Evolutionary conservation across 2,888 invertebrate genomes (phyloP), one percentile per base, ranked within the genome.

Genomic region (Seira ritae): DNA sequence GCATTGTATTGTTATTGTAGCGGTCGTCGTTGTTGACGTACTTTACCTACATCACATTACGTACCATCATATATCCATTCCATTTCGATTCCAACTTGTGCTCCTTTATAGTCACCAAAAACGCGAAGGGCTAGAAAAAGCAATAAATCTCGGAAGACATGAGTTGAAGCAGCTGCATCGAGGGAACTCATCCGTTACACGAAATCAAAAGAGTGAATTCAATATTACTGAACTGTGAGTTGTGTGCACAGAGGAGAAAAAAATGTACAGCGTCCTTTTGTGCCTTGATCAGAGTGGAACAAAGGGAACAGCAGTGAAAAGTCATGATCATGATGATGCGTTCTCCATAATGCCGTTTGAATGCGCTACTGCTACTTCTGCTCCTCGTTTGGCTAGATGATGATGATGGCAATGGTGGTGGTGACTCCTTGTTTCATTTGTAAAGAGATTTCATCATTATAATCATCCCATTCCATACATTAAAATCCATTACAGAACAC

Each of bases 131-230:
- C 81, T 76, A 81, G 81, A 76, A 81, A n/a, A 81, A 81, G 81
- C 81, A 81, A 81, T 81, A 81, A 81, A 81, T 81, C 81, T 81
- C 81, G 65, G 74, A 81, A 81, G 81, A 81, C 81, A 81, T 81
- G 75, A 81, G 76, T 42, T 66, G 81, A 81, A 76, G 81, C 81
- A 81, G 81, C 81, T 81, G 81, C 81, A 81, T 76, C 81, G 23
- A 66, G 75, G 66, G 70, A 81, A 81, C 81, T 81, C 81, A 81
- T 81, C 81, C 81, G 81, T 81, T 81, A 75, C 81, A 81, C 46
- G 81, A 81, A 81, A 81, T 81, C 81, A 81, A 81, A 81, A 81
- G 81, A 81, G 74, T 81, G 81, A 81, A 81, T 81, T 76, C 62
- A 81, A 81, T 81, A 70, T 73, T 73, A 19, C 74, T 78, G 23